A percentile compares a stretch with the other conserved stretches of the same genome.
phyloP scores from a whole-genome alignment of 1,140 invertebrate species.

The Hesperophylax magnus region DNA sequence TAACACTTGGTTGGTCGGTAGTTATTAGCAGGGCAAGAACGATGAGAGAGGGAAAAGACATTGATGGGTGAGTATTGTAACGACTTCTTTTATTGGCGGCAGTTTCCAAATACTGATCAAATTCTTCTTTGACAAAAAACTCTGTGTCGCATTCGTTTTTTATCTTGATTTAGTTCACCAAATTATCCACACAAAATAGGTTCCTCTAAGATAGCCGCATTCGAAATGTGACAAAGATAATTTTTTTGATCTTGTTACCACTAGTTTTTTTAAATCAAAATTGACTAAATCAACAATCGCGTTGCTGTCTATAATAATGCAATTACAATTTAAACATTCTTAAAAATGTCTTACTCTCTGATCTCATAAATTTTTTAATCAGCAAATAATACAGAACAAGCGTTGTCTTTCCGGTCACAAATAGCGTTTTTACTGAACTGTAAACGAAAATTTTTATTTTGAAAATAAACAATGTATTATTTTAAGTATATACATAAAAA shows the following conservation, averaged over 20 bases:
- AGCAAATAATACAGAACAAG: neutral
- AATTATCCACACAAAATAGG: neutral
- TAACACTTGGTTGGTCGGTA: too few relatives aligned
- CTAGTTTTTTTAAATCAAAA: slow-evolving; percentile 22
- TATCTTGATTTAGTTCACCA: neutral
- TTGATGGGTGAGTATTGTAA: too few relatives aligned
- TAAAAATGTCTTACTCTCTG: neutral
- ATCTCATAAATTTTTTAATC: neutral
- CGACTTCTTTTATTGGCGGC: neutral
- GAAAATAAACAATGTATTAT: too few relatives aligned
- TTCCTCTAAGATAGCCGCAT: neutral
- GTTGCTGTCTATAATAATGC: neutral
- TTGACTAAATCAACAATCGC: neutral
- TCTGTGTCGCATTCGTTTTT: neutral
- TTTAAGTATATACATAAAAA: too few relatives aligned
- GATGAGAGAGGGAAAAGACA: too few relatives aligned
- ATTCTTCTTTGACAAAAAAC: neutral
- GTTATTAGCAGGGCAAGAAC: too few relatives aligned
- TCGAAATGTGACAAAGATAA: neutral
- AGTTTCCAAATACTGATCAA: neutral
- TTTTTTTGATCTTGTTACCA: slow-evolving; percentile 9
- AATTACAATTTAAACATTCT: slow-evolving; percentile 7
- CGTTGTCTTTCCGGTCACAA: neutral
- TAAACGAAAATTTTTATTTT: neutral
- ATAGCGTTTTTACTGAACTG: neutral